phyloP scores from a whole-genome alignment of 1,140 invertebrate genomes.

The Galleria mellonella region DNA sequence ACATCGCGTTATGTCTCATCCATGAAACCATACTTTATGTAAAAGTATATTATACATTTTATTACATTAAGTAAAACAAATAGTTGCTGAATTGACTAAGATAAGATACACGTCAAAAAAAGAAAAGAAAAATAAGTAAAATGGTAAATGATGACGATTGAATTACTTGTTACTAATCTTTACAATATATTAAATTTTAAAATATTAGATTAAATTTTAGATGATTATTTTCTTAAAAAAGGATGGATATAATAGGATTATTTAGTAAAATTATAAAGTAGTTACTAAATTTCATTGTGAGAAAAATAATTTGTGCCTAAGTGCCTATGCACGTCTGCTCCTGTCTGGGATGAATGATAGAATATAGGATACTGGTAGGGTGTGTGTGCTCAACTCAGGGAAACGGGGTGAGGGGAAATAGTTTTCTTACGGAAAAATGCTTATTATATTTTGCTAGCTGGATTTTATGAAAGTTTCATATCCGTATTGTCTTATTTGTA shows the following conservation, averaged over 20 bases:
- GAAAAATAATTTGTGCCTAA: conserved; percentile 9
- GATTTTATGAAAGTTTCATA: conserved; percentile 8
- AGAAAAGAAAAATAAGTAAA: too few relatives aligned
- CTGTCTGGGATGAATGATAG: conserved; percentile 25
- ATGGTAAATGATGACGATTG: too few relatives aligned
- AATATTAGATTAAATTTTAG: too few relatives aligned
- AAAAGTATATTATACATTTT: too few relatives aligned
- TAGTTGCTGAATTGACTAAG: too few relatives aligned
- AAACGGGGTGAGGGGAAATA: conserved; percentile 13
- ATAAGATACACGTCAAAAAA: too few relatives aligned
- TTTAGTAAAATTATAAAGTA: conserved; percentile 9
- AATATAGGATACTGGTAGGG: conserved; percentile 3
- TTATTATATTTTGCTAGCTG: conserved; percentile 6
- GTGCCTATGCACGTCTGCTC: conserved; percentile 10
- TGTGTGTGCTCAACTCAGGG: not conserved
- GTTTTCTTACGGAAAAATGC: conserved; percentile 21
- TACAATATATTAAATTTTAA: too few relatives aligned
- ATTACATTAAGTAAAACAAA: too few relatives aligned
- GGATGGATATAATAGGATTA: not conserved
- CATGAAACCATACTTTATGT: too few relatives aligned
- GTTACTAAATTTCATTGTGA: conserved; percentile 6
- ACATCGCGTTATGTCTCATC: too few relatives aligned
- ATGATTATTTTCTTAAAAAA: too few relatives aligned
- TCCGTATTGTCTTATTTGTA: not conserved
- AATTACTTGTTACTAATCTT: too few relatives aligned